These are phyloP conservation scores for Pycnomerus fuliginosus DNA, from an alignment of 2,888 invertebrate species.

Conservation along the genomic window DNA sequence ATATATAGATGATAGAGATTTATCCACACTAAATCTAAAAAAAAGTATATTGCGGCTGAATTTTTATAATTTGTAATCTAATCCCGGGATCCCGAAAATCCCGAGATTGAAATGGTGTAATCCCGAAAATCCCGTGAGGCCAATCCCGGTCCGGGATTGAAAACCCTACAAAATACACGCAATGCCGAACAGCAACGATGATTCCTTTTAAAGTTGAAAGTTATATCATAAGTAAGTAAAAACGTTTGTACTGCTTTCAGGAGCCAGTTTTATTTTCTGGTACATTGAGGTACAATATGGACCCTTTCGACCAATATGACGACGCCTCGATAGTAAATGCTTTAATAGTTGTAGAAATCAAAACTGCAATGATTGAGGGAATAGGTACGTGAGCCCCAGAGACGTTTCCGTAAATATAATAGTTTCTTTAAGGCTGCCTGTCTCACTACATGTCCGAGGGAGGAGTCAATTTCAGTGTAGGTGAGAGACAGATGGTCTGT, in stretches of 20 bases:
- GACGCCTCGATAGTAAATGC: constrained; percentile 42
- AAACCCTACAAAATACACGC: no score
- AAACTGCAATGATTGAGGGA: constrained; percentile 49
- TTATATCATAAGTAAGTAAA: constrained; percentile 4
- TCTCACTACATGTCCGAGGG: constrained; percentile 69
- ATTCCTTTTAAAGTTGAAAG: background rate
- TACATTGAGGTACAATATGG: constrained; percentile 64
- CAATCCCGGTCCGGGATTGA: no score
- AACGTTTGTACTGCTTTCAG: constrained; percentile 41
- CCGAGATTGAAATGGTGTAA: no score
- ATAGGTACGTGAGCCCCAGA: constrained; percentile 39
- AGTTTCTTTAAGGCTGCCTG: constrained; percentile 45
- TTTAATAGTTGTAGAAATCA: constrained; percentile 54
- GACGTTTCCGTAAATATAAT: background rate
- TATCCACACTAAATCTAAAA: no score
- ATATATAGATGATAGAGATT: no score
- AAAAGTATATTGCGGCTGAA: no score
- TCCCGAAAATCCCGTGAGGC: no score
- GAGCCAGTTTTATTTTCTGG: constrained; percentile 69
- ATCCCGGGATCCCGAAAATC: no score
- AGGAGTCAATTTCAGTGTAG: constrained; percentile 75
- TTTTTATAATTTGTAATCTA: no score
- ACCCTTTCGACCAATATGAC: constrained; percentile 60
- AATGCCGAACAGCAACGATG: no score
- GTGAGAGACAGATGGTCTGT: constrained; percentile 78